Evolutionary conservation across 2,113 vertebrate species (phyloP), one percentile per base, ranked within the genome.

Genomic region (Salvator merianae): DNA sequence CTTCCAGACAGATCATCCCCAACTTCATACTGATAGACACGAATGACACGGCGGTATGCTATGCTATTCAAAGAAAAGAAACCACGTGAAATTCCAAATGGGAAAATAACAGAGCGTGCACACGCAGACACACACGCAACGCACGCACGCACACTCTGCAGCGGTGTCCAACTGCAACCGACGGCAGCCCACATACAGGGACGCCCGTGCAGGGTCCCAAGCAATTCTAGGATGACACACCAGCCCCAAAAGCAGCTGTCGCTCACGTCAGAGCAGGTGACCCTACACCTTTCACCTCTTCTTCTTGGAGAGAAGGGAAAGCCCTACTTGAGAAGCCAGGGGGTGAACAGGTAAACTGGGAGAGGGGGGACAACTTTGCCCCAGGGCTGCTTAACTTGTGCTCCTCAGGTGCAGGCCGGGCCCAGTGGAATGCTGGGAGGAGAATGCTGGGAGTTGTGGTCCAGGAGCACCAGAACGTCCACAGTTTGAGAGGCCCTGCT

Each of bases 1-100:
- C 98, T 99, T 98, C 98, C 98, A 94, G 98, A 98, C 93, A 99
- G 98, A 97, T 98, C 98, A 97, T 99, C 98, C 96, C 97, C 97
- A 96, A 98, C 98, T 97, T 99, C 97, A 97, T 99, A 99, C 95
- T 98, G 98, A 99, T 96, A 97, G 95, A 99, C 97, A 97, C 96
- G 97, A 96, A 99, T 97, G 97, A 99, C 97, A 95, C 97, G 97
- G 84, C 98, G 98, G 94, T 98, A 99, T 3, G 98, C 98, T 97
- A 99, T 97, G 97, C 98, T 99, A 99, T 89, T 96, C 94, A 96
- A 94, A 98, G 96, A 96, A 94, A 95, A 96, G 95, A 96, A 95
- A 96, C 94, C 93, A 94, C 88, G 93, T 96, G 87, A 96, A 82
- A 95, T 96, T 93, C 94, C 93, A 93, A 84, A 90, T 72, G 82